phyloP scores from a whole-genome alignment of 2,888 invertebrate genomes.

The Microdon myrmicae region DNA sequence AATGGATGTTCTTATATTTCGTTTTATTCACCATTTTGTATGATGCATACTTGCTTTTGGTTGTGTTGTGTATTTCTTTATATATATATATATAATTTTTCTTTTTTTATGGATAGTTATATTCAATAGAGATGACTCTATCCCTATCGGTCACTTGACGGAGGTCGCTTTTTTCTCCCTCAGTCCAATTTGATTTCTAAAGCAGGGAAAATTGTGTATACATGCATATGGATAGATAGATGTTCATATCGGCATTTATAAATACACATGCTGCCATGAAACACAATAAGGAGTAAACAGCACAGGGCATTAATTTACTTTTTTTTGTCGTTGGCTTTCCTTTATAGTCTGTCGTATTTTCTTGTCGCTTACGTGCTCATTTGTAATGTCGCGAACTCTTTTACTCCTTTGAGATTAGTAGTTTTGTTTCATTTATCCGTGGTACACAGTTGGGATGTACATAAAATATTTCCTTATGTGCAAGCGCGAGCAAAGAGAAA shows the following conservation, averaged over 20 bases:
- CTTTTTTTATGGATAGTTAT: conserved; percentile 8
- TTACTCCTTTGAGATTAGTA: too few species aligned
- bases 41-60: conserved; percentile 16
- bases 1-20: conserved; percentile 13
- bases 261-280: conserved; percentile 8
- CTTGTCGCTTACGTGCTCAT: conserved; percentile 18
- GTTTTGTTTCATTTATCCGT: too few species aligned
- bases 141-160: conserved; percentile 29
- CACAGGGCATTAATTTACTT: conserved; percentile 23
- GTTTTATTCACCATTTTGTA: conserved; percentile 35
- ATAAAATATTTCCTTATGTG: conserved; percentile 48
- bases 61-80: conserved; percentile 5
- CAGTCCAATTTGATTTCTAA: conserved; percentile 36
- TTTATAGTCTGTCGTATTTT: too few species aligned
- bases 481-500: conserved; percentile 49
- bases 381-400: too few species aligned
- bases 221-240: conserved; percentile 20
- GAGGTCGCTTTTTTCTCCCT: conserved; percentile 31
- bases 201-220: conserved; percentile 23
- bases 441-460: conserved; percentile 1
- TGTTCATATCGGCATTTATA: conserved; percentile 11
- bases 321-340: conserved; percentile 16
- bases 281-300: conserved; percentile 45
- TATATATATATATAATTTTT: conserved; percentile 12
- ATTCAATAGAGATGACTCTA: too few species aligned